These are phyloP conservation scores for Takifugu ocellatus DNA, from an alignment of 2,797 vertebrate genomes.

Conservation along the genomic window DNA sequence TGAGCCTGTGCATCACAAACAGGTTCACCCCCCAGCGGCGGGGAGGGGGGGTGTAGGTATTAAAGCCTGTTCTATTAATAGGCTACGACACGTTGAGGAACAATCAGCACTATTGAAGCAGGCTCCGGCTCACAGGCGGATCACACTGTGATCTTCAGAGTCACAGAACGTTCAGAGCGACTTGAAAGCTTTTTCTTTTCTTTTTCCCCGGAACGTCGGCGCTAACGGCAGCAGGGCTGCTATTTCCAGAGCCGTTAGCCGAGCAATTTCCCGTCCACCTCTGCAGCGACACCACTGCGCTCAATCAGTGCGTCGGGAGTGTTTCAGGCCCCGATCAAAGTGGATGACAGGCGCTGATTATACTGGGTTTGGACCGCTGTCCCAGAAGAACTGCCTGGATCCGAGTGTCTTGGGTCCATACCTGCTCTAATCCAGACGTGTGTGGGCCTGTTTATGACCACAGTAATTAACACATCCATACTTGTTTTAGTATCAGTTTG, in stretches of 20 bases:
- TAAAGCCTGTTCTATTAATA: background rate
- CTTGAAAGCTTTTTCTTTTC: conserved; percentile 8
- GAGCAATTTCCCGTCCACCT: conserved; percentile 33
- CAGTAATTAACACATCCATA: too few species aligned
- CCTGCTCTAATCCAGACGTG: too few species aligned
- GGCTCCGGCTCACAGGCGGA: conserved; percentile 31
- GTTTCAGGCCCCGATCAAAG: conserved; percentile 20
- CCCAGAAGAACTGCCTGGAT: too few species aligned
- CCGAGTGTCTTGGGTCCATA: too few species aligned
- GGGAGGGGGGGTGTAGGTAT: too few species aligned
- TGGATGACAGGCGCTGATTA: conserved; percentile 7
- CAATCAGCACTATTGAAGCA: background rate
- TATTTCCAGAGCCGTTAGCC: conserved; percentile 38
- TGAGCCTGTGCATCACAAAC: too few species aligned
- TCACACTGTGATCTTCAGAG: conserved; percentile 24
- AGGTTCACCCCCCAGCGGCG: too few species aligned
- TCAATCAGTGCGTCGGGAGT: conserved; percentile 41
- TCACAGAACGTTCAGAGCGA: conserved; percentile 4
- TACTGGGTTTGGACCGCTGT: too few species aligned
- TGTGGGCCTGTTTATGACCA: too few species aligned
- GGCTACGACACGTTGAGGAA: conserved; percentile 4
- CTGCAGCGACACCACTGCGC: conserved; percentile 29
- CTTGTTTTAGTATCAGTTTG: too few species aligned
- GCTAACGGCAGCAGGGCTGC: conserved; percentile 36
- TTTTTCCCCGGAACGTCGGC: conserved; percentile 21